Conservation (phyloP, 2,113 vertebrate species). For the Scartelaos histophorus region DNA sequence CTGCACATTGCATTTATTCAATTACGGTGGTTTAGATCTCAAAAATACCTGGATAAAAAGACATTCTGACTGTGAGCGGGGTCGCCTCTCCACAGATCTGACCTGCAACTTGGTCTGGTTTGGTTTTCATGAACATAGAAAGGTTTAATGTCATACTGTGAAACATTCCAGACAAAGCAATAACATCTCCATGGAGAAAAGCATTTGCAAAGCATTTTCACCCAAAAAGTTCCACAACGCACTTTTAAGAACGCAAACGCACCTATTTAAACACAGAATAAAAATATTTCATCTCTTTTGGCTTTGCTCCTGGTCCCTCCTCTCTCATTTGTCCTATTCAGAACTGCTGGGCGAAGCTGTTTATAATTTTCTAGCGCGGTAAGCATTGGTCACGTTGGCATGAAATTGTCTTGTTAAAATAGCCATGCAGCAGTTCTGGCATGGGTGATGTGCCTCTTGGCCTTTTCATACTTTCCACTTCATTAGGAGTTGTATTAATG, state of each 20-base stretch:
- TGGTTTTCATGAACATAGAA: too few relatives aligned
- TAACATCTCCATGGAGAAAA: too few relatives aligned
- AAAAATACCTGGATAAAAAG: too few relatives aligned
- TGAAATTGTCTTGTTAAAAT: constrained; percentile 80
- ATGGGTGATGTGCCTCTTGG: constrained; percentile 39
- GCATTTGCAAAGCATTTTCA: too few relatives aligned
- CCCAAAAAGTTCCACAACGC: too few relatives aligned
- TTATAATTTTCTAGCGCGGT: constrained; percentile 65
- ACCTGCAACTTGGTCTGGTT: too few relatives aligned
- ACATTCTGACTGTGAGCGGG: too few relatives aligned
- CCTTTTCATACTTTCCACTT: constrained; percentile 44
- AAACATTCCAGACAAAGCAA: too few relatives aligned
- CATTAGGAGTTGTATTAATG: constrained; percentile 63
- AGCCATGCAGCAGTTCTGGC: constrained; percentile 69
- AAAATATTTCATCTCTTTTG: neutral
- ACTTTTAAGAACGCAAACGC: neutral
- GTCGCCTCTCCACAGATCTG: too few relatives aligned
- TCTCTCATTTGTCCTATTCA: constrained; percentile 8
- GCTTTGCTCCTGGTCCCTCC: constrained; percentile 11
- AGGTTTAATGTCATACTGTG: too few relatives aligned
- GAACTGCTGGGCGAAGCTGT: constrained; percentile 43
- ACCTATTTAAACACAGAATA: neutral
- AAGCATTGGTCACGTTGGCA: constrained; percentile 76
- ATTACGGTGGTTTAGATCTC: too few relatives aligned
- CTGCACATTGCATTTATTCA: too few relatives aligned